phyloP scores from a whole-genome alignment of 2,113 vertebrate genomes.

The Anhinga anhinga region DNA sequence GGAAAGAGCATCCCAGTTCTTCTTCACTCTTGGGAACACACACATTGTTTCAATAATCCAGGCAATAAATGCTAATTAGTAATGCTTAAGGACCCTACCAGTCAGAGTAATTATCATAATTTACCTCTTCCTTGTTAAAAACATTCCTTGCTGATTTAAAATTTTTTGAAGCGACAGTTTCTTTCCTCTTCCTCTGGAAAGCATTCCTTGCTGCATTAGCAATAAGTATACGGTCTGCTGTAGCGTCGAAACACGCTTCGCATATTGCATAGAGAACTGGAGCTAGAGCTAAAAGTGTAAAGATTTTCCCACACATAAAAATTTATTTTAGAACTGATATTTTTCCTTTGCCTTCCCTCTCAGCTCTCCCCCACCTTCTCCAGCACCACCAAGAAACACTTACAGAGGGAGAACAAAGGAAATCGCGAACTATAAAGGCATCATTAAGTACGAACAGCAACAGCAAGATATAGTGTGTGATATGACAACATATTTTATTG shows the following conservation, averaged over 20 bases:
- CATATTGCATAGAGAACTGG: background rate
- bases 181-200: background rate
- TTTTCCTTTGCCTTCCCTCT: conserved; percentile 4
- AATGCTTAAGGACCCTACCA: conserved; percentile 79
- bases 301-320: background rate
- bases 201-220: background rate
- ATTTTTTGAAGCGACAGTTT: background rate
- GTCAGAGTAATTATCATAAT: conserved; percentile 80
- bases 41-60: conserved; percentile 82
- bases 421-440: conserved; percentile 68
- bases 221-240: accelerated
- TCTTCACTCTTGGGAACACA: conserved; percentile 70
- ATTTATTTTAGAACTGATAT: background rate
- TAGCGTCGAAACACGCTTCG: background rate
- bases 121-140: conserved; percentile 78
- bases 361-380: background rate
- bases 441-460: conserved; percentile 69
- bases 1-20: conserved; percentile 74
- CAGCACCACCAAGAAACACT: conserved; percentile 65
- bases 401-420: conserved; percentile 79
- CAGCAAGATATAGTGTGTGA: conserved; percentile 67
- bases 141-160: conserved; percentile 66
- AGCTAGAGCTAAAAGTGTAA: background rate
- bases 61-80: conserved; percentile 85
- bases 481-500: conserved; percentile 75